Conservation (phyloP, 30 jellyfish, hydroid and myxozoan species). For the Turritopsis rubra region DNA sequence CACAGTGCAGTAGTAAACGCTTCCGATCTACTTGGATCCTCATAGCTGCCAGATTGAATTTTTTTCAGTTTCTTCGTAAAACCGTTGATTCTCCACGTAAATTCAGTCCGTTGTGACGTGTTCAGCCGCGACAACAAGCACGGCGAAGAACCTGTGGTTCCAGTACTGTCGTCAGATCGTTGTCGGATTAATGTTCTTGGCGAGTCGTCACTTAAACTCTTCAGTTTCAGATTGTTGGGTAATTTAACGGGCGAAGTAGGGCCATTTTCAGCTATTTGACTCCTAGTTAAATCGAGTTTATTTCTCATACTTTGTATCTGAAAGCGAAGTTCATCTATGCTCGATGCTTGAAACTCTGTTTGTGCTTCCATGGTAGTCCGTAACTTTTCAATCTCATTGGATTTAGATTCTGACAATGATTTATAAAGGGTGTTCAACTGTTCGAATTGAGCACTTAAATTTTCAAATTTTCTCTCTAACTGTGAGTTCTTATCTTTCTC, state of each 20-base stretch:
- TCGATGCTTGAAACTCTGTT: slow-evolving; percentile 76
- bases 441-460: not conserved
- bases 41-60: slow-evolving; percentile 88
- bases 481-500: not conserved
- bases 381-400: slow-evolving; percentile 45
- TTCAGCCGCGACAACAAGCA: slow-evolving; percentile 42
- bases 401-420: slow-evolving; percentile 5
- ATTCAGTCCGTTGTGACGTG: slow-evolving; percentile 75
- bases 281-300: slow-evolving; percentile 27
- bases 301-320: slow-evolving; percentile 81
- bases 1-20: slow-evolving; percentile 90
- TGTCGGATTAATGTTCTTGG: slow-evolving; percentile 17
- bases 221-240: slow-evolving; percentile 33
- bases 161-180: slow-evolving; percentile 32
- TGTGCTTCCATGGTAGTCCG: slow-evolving; percentile 61
- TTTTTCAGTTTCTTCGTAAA: slow-evolving; percentile 79
- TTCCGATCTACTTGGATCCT: slow-evolving; percentile 90
- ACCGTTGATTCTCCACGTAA: slow-evolving; percentile 82
- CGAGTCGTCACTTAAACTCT: slow-evolving; percentile 28
- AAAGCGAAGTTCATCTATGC: slow-evolving; percentile 77
- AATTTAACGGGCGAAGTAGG: slow-evolving; percentile 25
- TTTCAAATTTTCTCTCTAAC: not conserved
- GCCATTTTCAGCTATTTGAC: not conserved
- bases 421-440: not conserved
- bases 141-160: slow-evolving; percentile 61